Percentiles rank a stretch among this genome's conserved stretches.
Evolutionary conservation across 64 coral and sea anemone species (phyloP).

Genomic region (Porites australiensis): DNA sequence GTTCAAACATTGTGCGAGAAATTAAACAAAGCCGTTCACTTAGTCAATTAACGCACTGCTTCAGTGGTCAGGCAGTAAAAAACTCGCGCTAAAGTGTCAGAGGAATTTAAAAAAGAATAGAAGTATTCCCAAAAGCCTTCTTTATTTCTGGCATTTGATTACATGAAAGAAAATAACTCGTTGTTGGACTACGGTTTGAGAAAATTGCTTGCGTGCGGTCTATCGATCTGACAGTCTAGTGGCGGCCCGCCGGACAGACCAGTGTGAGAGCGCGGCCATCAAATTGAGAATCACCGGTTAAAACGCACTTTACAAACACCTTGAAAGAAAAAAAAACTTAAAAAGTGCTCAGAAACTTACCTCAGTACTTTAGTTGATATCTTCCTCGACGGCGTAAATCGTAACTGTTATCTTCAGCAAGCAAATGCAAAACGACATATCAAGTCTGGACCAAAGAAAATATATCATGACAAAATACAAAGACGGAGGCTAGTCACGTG

Average conservation of each 20-base stretch:
- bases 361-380: not conserved
- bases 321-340: not conserved
- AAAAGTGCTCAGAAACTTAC: not conserved
- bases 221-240: conserved; percentile 25
- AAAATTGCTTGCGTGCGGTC: not conserved
- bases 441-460: conserved; percentile 7
- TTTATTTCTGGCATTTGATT: not conserved
- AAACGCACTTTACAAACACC: not conserved
- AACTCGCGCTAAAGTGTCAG: not conserved
- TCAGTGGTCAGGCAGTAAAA: no score
- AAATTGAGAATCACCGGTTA: not conserved
- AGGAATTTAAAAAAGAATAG: not conserved
- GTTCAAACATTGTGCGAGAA: not conserved
- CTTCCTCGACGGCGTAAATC: not conserved
- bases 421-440: not conserved
- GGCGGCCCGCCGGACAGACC: conserved; percentile 19
- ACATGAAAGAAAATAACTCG: not conserved
- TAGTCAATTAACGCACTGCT: not conserved
- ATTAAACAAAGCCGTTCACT: not conserved
- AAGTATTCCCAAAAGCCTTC: not conserved
- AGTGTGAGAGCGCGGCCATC: not conserved
- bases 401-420: not conserved
- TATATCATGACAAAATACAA: not conserved
- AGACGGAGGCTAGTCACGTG: conserved; percentile 12
- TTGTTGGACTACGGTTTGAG: not conserved